These are phyloP conservation scores for Helostoma temminkii DNA, from an alignment of 2,797 vertebrate genomes.

Conservation along the genomic window DNA sequence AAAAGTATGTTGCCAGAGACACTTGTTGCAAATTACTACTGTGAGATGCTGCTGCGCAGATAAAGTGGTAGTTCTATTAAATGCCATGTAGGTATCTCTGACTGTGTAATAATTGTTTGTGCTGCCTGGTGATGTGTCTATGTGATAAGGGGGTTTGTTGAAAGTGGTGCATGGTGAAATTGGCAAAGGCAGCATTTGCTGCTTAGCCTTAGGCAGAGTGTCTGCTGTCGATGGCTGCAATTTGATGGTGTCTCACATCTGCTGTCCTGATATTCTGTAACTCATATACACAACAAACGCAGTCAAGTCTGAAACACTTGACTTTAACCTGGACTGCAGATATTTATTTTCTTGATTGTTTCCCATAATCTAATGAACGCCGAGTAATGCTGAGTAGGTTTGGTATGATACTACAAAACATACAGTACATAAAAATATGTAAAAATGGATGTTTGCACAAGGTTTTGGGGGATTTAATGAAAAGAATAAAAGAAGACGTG, in stretches of 20 bases:
- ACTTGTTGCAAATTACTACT: constrained; percentile 41
- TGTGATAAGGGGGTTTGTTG: constrained; percentile 19
- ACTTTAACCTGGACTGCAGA: not conserved
- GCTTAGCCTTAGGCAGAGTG: constrained; percentile 23
- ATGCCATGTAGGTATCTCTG: constrained; percentile 41
- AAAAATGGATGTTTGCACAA: constrained; percentile 18
- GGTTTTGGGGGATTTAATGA: constrained; percentile 38
- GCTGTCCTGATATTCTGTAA: not conserved
- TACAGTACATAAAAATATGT: no score
- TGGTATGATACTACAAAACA: no score
- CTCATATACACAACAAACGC: constrained; percentile 13
- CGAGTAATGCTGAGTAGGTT: no score
- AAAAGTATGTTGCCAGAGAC: constrained; percentile 15
- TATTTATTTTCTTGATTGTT: not conserved
- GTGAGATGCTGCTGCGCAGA: constrained; percentile 28
- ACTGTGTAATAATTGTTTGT: constrained; percentile 55
- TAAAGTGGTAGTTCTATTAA: constrained; percentile 44
- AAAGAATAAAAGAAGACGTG: constrained; percentile 3
- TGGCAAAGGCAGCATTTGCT: constrained; percentile 36
- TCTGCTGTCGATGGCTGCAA: not conserved
- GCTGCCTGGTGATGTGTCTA: constrained; percentile 32
- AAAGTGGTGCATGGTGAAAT: constrained; percentile 32
- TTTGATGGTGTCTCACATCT: constrained; percentile 24
- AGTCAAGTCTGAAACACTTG: constrained; percentile 2
- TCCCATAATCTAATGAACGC: not conserved